phyloP scores from a whole-genome alignment of 2,797 vertebrate species.

The Semaprochilodus insignis region DNA sequence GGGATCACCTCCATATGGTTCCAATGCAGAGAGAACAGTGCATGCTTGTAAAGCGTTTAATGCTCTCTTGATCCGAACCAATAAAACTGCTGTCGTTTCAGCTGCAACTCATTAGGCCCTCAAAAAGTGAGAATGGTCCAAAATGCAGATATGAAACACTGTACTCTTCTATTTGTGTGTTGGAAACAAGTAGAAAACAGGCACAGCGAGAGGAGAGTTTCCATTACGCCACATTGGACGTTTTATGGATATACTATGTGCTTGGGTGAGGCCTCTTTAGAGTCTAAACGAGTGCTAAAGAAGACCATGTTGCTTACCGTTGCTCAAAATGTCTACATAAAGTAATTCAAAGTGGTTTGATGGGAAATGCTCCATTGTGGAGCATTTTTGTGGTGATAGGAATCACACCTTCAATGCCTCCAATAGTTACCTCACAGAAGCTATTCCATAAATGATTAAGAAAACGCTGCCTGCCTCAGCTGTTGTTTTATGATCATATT shows the following conservation, averaged over 20 bases:
- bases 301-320: too few relatives aligned
- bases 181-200: slow-evolving; percentile 34
- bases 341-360: too few relatives aligned
- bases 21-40: slow-evolving; percentile 37
- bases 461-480: too few relatives aligned
- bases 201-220: neutral
- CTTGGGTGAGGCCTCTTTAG: neutral
- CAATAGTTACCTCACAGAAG: too few relatives aligned
- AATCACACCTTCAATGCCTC: too few relatives aligned
- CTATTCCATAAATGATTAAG: too few relatives aligned
- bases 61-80: slow-evolving; percentile 71
- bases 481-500: too few relatives aligned
- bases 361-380: too few relatives aligned
- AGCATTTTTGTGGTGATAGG: too few relatives aligned
- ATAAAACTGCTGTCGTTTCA: slow-evolving; percentile 76
- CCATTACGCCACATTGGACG: slow-evolving; percentile 3
- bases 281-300: neutral
- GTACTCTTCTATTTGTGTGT: neutral
- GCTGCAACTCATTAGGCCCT: slow-evolving; percentile 78
- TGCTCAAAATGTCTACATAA: too few relatives aligned
- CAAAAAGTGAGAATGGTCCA: slow-evolving; percentile 67
- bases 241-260: neutral
- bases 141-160: slow-evolving; percentile 64
- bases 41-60: slow-evolving; percentile 75
- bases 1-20: slow-evolving; percentile 35